These are phyloP conservation scores for Globodera ellingtonae DNA, from an alignment of 1,140 invertebrate species.

Conservation along the genomic window DNA sequence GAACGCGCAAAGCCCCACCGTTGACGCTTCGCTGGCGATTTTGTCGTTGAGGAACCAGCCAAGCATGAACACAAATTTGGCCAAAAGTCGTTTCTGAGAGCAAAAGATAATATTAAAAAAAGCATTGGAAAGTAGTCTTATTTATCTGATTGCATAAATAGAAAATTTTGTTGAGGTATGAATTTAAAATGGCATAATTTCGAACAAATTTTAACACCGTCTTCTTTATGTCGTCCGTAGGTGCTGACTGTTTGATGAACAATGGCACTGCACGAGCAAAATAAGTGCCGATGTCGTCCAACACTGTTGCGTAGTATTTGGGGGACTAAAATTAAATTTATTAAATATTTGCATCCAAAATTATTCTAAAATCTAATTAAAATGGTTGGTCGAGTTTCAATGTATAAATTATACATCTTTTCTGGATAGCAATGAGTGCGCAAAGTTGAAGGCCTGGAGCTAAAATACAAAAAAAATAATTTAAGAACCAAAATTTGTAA, in stretches of 20 bases:
- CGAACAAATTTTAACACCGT: too few species aligned
- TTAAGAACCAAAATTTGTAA: background rate
- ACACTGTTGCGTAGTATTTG: background rate
- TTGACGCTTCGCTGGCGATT: background rate
- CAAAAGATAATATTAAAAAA: too few species aligned
- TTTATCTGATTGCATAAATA: too few species aligned
- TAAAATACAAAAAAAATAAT: background rate
- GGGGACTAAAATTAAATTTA: background rate
- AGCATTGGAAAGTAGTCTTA: too few species aligned
- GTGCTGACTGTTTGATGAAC: background rate
- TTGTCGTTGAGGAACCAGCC: background rate
- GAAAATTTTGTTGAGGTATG: too few species aligned
- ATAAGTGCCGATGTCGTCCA: background rate
- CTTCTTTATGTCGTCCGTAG: background rate
- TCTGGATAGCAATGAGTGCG: background rate
- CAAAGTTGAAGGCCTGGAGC: background rate
- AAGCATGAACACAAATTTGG: conserved; percentile 1
- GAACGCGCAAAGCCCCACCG: background rate
- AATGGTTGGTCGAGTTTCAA: too few species aligned
- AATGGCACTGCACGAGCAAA: background rate
- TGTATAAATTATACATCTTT: background rate
- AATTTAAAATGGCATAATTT: too few species aligned
- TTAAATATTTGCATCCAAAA: too few species aligned
- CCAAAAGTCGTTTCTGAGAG: background rate
- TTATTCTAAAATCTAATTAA: too few species aligned